Conservation (phyloP, 1,140 invertebrate genomes). For the Cryptotermes secundus region DNA sequence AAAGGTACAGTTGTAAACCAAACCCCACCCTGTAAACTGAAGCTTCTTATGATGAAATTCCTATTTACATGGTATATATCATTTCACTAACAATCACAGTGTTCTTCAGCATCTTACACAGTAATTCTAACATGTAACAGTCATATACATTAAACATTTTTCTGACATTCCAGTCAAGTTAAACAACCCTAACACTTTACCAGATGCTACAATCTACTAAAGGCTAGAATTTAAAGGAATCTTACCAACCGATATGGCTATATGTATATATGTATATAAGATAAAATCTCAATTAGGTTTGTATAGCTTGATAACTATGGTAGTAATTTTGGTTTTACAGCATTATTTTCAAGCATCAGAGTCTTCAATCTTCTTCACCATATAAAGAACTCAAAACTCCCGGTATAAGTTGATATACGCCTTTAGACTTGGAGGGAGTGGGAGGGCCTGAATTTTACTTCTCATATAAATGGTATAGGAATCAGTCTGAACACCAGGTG, state of each 20-base stretch:
- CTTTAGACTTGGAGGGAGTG: constrained; percentile 56
- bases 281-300: constrained; percentile 7
- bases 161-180: not conserved
- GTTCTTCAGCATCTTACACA: not conserved
- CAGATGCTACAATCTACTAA: not conserved
- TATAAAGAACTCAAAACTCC: constrained; percentile 42
- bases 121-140: not conserved
- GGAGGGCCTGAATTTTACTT: constrained; percentile 54
- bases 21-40: not conserved
- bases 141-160: constrained; percentile 11
- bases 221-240: constrained; percentile 8
- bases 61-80: not conserved
- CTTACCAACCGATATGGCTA: constrained; percentile 11
- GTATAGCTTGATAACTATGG: not conserved
- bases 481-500: constrained; percentile 25
- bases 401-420: constrained; percentile 57
- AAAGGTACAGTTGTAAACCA: not conserved
- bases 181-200: not conserved
- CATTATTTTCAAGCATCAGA: constrained; percentile 14
- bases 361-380: not conserved
- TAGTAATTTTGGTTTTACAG: not conserved
- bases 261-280: constrained; percentile 13
- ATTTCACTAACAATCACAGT: constrained; percentile 6
- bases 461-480: constrained; percentile 49
- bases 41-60: not conserved